Evolutionary conservation across 1,140 invertebrate genomes (phyloP).

Genomic region (Drosophila malerkotliana): DNA sequence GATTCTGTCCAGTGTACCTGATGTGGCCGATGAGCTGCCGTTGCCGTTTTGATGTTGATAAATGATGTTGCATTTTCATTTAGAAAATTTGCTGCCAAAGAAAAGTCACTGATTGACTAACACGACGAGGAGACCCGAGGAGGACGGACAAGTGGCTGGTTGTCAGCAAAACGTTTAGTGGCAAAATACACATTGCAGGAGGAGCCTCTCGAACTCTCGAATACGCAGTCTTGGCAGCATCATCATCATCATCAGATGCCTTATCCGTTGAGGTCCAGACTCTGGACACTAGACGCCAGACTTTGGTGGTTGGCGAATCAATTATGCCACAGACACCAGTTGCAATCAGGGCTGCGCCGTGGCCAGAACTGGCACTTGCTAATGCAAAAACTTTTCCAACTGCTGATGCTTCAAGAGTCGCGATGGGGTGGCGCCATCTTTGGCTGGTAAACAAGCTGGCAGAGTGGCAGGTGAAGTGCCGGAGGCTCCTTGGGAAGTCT

Average conservation of each 20-base stretch:
- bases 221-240: background rate
- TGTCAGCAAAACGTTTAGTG: conserved; percentile 81
- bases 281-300: conserved; percentile 6
- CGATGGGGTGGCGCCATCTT: conserved; percentile 31
- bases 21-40: conserved; percentile 68
- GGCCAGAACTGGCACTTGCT: conserved; percentile 48
- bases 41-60: conserved; percentile 78
- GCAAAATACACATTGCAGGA: conserved; percentile 54
- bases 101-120: conserved; percentile 80
- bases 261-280: background rate
- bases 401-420: conserved; percentile 20
- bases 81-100: conserved; percentile 77
- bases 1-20: conserved; percentile 24
- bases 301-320: conserved; percentile 68
- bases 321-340: conserved; percentile 79
- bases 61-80: conserved; percentile 82
- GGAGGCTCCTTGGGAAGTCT: conserved; percentile 17
- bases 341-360: conserved; percentile 42
- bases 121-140: conserved; percentile 44
- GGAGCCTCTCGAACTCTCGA: conserved; percentile 1
- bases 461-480: conserved; percentile 15
- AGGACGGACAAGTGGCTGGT: conserved; percentile 64
- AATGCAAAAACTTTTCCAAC: conserved; percentile 73
- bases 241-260: conserved; percentile 3
- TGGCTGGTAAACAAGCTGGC: conserved; percentile 22